Conservation (phyloP, 2,113 vertebrate genomes). For the western clawed frog (Xenopus tropicalis) region UCB_Xtro_10.0 CM004451.2:19105501-19106000, state of each 20-base stretch:
- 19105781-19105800: neutral
- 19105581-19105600: neutral
- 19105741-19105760: constrained; percentile 19
- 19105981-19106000: too few relatives aligned
- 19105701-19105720: neutral
- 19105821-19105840: constrained; percentile 24
- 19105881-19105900: too few relatives aligned
- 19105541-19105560: too few relatives aligned
- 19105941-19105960: too few relatives aligned
- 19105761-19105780: constrained; percentile 15
- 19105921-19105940: too few relatives aligned
- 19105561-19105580: neutral
- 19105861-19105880: constrained; percentile 16
- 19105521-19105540: too few relatives aligned
- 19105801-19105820: neutral
- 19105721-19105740: neutral
- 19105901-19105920: too few relatives aligned
- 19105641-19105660: too few relatives aligned
- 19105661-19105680: neutral
- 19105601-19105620: neutral
- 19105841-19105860: constrained; percentile 16
- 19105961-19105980: too few relatives aligned
- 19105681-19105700: neutral
- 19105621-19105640: too few relatives aligned
- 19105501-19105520: too few relatives aligned